These are phyloP conservation scores for Norana najaformis DNA, from an alignment of 2,888 invertebrate species.

Conservation along the genomic window DNA sequence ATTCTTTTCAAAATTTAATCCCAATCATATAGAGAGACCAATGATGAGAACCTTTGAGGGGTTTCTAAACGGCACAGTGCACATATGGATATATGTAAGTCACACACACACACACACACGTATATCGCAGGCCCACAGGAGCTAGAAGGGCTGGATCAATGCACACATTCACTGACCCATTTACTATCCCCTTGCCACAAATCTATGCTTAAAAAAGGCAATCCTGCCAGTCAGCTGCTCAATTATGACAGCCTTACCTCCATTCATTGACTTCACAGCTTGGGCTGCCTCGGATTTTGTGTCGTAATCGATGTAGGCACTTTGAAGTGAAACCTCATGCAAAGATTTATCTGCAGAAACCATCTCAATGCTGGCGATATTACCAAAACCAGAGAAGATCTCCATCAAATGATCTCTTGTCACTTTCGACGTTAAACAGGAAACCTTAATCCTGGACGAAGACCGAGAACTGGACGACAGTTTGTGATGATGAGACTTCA, in stretches of 20 bases:
- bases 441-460: neutral
- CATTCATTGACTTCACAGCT: constrained; percentile 14
- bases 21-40: no score
- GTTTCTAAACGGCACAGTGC: no score
- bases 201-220: no score
- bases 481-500: constrained; percentile 18
- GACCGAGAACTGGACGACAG: neutral
- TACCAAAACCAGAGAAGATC: constrained; percentile 10
- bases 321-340: neutral
- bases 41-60: no score
- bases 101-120: no score
- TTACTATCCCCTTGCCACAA: no score
- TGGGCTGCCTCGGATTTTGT: neutral
- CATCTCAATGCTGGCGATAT: constrained; percentile 4
- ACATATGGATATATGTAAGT: no score
- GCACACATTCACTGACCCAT: no score
- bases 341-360: neutral
- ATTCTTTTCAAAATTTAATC: no score
- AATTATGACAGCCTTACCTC: neutral
- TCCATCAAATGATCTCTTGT: constrained; percentile 22
- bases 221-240: neutral
- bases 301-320: neutral
- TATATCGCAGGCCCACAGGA: no score
- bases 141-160: no score
- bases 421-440: neutral